A percentile compares a stretch with the other conserved stretches of the same genome.
These are phyloP conservation scores for Electrophaes corylata DNA, from an alignment of 2,888 invertebrate genomes.

Conservation along the genomic window DNA sequence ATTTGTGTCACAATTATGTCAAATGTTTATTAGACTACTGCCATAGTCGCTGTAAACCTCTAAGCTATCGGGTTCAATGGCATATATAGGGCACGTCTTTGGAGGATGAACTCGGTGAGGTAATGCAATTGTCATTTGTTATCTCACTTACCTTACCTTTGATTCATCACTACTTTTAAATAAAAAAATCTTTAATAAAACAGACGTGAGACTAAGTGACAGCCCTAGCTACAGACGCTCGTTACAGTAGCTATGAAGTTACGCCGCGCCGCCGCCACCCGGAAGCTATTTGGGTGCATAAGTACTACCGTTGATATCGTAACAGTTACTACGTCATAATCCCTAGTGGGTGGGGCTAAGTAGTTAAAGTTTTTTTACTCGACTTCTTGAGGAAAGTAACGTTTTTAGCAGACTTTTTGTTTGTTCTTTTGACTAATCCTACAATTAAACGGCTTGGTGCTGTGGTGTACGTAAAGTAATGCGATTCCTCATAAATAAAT, in stretches of 20 bases:
- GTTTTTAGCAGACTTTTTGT: neutral
- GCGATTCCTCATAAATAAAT: no score
- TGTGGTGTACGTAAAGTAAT: no score
- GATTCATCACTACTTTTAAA: no score
- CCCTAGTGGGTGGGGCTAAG: constrained; percentile 13
- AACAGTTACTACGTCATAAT: constrained; percentile 13
- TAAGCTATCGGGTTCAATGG: no score
- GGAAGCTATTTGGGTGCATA: constrained; percentile 18
- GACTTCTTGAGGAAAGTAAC: neutral
- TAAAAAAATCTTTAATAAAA: no score
- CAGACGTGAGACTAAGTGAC: neutral
- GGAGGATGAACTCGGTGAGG: no score
- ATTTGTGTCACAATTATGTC: no score
- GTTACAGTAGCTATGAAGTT: constrained; percentile 16
- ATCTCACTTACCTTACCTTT: no score
- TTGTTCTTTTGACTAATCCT: neutral
- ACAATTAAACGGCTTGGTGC: neutral
- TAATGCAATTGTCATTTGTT: no score
- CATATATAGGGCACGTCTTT: no score
- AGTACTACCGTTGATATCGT: constrained; percentile 9
- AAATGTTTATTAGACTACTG: no score
- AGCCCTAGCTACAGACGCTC: constrained; percentile 13
- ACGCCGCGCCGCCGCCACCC: constrained; percentile 3
- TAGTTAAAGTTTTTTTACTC: neutral
- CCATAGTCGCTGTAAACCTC: no score